phyloP scores from a whole-genome alignment of 2,888 invertebrate species.

The Himalopsyche kuldschensis region DNA sequence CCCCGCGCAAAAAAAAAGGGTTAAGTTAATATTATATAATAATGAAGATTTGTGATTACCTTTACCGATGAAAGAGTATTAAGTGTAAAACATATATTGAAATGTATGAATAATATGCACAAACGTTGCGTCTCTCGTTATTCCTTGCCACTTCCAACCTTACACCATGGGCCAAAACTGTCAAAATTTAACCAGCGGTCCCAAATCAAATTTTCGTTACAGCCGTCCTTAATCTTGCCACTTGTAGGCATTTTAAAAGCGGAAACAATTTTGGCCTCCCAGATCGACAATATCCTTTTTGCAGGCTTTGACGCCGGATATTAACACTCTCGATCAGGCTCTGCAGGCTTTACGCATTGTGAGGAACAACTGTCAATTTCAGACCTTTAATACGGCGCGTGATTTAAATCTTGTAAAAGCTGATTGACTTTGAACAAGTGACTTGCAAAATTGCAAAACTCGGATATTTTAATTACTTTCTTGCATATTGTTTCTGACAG shows the following conservation, averaged over 20 bases:
- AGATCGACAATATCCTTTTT: not conserved
- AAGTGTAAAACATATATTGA: no score
- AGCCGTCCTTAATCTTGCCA: not conserved
- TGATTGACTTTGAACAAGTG: not conserved
- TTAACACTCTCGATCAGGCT: not conserved
- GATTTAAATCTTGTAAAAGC: not conserved
- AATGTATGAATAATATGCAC: no score
- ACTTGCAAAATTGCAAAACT: not conserved
- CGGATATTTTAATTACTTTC: not conserved
- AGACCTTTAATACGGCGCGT: not conserved
- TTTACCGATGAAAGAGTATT: no score
- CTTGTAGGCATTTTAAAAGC: not conserved
- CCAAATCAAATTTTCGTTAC: not conserved
- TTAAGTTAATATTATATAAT: no score
- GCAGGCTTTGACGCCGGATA: not conserved
- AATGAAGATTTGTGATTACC: no score
- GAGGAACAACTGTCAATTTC: not conserved
- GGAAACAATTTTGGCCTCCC: not conserved
- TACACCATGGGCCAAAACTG: not conserved
- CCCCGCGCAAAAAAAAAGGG: no score
- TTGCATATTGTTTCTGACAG: not conserved
- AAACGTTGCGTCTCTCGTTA: no score
- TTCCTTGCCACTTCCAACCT: not conserved
- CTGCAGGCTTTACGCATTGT: not conserved
- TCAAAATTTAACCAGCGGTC: not conserved